These are phyloP conservation scores for Plagodis pulveraria DNA, from an alignment of 2,888 invertebrate genomes.

Conservation along the genomic window DNA sequence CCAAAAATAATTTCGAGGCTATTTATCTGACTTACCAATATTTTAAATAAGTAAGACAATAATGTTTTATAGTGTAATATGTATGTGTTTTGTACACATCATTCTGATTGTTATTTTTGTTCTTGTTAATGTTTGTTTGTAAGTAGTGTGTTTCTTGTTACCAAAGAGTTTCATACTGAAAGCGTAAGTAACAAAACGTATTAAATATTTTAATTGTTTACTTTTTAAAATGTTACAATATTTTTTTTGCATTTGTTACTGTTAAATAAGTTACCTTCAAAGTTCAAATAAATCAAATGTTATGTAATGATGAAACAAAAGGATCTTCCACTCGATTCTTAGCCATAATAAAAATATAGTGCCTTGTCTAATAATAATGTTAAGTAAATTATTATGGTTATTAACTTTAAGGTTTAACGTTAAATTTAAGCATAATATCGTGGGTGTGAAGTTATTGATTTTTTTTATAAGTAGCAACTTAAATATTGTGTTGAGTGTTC, in stretches of 20 bases:
- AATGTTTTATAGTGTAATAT: conserved; percentile 43
- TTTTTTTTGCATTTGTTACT: conserved; percentile 69
- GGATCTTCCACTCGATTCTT: conserved; percentile 79
- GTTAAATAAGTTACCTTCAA: conserved; percentile 75
- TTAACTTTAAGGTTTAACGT: conserved; percentile 35
- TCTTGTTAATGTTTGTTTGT: conserved; percentile 73
- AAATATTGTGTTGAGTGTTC: conserved; percentile 52
- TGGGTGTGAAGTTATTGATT: conserved; percentile 38
- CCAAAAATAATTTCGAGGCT: conserved; percentile 14
- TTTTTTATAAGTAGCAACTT: conserved; percentile 42
- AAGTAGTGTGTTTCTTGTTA: conserved; percentile 79
- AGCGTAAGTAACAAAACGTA: conserved; percentile 48
- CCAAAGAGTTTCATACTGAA: conserved; percentile 74
- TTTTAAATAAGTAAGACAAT: conserved; percentile 43
- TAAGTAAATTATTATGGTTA: conserved; percentile 67
- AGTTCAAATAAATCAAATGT: conserved; percentile 77
- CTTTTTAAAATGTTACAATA: conserved; percentile 44
- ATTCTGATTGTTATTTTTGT: conserved; percentile 77
- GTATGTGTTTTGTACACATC: not conserved
- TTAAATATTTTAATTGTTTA: conserved; percentile 63
- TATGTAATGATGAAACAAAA: conserved; percentile 69
- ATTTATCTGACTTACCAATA: conserved; percentile 18
- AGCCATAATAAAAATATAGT: conserved; percentile 63
- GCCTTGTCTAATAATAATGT: conserved; percentile 60
- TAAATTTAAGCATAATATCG: conserved; percentile 25